A percentile compares a stretch with the other conserved stretches of the same genome.
These are phyloP conservation scores for Turnix velox DNA, from an alignment of 2,113 vertebrate genomes.

Conservation along the genomic window DNA sequence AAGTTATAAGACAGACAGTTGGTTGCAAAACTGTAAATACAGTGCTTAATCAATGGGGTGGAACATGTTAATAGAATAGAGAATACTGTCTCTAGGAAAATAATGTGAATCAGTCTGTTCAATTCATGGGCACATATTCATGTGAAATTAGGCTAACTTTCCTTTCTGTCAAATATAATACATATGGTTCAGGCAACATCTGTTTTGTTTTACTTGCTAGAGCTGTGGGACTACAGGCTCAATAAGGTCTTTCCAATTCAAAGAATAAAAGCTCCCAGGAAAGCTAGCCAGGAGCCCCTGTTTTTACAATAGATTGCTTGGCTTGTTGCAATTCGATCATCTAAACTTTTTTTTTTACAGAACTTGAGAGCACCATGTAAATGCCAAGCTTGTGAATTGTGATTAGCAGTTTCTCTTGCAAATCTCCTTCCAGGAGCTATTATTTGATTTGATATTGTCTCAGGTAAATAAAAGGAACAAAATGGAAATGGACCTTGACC, in stretches of 20 bases:
- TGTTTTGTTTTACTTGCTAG: background rate
- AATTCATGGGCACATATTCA: background rate
- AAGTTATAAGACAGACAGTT: background rate
- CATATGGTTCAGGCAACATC: background rate
- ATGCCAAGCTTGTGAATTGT: background rate
- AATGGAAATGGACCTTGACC: constrained; percentile 24
- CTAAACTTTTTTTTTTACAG: background rate
- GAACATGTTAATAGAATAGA: background rate
- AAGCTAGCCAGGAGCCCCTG: background rate
- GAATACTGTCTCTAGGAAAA: background rate
- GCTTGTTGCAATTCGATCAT: background rate
- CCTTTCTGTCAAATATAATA: background rate
- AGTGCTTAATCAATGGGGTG: background rate
- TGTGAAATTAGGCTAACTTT: background rate
- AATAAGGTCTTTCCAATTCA: constrained; percentile 12
- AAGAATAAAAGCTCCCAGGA: constrained; percentile 14
- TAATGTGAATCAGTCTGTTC: background rate
- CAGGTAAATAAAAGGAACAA: constrained; percentile 14
- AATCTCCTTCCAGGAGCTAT: background rate
- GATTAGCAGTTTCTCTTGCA: constrained; percentile 14
- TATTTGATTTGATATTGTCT: constrained; percentile 31
- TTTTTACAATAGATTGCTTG: constrained; percentile 1
- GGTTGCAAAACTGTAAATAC: background rate
- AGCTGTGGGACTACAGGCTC: background rate
- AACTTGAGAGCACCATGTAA: background rate